phyloP scores from a whole-genome alignment of 92 coral and sea anemone genomes.

The Porites cylindrica region DNA sequence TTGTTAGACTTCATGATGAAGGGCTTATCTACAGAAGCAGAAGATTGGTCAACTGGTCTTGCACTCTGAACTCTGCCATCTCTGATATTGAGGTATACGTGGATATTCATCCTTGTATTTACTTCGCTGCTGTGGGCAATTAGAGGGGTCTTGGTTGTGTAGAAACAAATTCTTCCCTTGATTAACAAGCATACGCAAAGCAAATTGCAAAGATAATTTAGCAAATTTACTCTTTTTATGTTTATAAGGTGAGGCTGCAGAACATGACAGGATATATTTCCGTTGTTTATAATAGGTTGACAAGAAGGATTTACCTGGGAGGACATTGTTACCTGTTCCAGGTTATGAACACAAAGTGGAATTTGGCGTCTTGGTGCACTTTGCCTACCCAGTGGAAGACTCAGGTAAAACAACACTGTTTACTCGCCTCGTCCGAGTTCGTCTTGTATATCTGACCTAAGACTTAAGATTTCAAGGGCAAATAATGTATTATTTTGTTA shows the following conservation, averaged over 20 bases:
- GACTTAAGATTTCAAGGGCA: no score
- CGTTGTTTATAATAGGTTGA: constrained; percentile 75
- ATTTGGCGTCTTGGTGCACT: constrained; percentile 97
- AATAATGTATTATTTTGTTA: no score
- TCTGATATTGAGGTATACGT: constrained; percentile 93
- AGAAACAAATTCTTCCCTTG: no score
- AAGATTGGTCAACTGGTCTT: constrained; percentile 98
- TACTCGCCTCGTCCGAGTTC: no score
- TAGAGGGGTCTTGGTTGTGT: no score
- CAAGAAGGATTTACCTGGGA: constrained; percentile 95
- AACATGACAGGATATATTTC: neutral
- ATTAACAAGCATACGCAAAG: no score
- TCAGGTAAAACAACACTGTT: constrained; percentile 51
- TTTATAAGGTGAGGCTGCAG: no score
- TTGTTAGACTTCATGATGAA: constrained; percentile 92
- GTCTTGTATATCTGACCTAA: no score
- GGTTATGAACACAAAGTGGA: constrained; percentile 96
- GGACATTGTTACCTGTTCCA: constrained; percentile 93
- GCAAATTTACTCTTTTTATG: no score
- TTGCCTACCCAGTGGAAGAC: constrained; percentile 96
- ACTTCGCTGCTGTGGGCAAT: no score
- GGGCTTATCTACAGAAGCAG: constrained; percentile 96
- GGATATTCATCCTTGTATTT: neutral
- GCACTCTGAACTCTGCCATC: constrained; percentile 97
- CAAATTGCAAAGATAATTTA: no score